Evolutionary conservation across 2,113 vertebrate species (phyloP).

Genomic region (Chloroceryle aenea): DNA sequence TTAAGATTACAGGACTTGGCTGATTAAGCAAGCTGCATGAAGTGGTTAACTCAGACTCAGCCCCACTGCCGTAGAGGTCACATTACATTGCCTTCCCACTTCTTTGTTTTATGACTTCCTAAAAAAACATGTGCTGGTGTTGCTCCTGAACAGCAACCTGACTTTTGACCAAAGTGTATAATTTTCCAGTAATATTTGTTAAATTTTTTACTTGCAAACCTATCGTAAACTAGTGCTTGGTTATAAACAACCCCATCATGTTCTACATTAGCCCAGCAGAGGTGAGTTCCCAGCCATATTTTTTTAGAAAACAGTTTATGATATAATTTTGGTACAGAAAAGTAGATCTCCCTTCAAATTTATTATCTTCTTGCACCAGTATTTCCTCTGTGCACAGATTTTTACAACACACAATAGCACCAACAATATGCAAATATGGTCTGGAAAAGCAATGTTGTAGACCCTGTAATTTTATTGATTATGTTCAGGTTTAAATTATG

Average conservation of each 20-base stretch:
- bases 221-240: not conserved
- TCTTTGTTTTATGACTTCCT: not conserved
- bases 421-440: not conserved
- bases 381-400: not conserved
- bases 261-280: not conserved
- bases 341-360: not conserved
- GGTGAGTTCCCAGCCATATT: not conserved
- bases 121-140: not conserved
- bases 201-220: not conserved
- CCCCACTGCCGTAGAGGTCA: not conserved
- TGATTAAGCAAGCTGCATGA: not conserved
- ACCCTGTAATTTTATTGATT: conserved; percentile 34
- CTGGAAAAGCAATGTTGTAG: not conserved
- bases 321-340: not conserved
- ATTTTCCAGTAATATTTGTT: not conserved
- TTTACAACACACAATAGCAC: not conserved
- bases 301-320: not conserved
- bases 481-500: conserved; percentile 25
- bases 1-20: not conserved
- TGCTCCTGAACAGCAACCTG: not conserved
- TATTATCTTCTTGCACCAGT: not conserved
- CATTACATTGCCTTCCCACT: not conserved
- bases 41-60: not conserved
- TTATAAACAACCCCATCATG: not conserved
- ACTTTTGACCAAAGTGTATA: not conserved